phyloP scores from a whole-genome alignment of 2,888 invertebrate genomes.

The Leptura quadrifasciata region DNA sequence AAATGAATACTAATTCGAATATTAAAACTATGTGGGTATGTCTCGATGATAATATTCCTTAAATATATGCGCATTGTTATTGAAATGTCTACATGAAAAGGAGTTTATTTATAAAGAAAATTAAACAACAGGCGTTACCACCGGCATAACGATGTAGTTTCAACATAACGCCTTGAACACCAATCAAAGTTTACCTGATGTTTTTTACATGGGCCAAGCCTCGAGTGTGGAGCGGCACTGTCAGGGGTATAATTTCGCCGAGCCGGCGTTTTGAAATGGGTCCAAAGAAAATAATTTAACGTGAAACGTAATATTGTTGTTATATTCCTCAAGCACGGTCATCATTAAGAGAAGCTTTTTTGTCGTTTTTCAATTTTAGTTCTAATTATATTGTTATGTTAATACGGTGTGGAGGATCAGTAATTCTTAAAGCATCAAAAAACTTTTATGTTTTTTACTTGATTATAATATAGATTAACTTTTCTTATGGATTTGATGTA shows the following conservation, averaged over 20 bases:
- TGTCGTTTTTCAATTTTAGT: constrained; percentile 31
- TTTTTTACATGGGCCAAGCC: constrained; percentile 12
- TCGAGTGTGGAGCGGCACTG: constrained; percentile 16
- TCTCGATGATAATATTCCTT: background rate
- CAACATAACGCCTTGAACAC: constrained; percentile 17
- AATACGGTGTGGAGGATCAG: background rate
- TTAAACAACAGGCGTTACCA: constrained; percentile 35
- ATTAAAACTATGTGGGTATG: too few species aligned
- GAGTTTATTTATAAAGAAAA: constrained; percentile 11
- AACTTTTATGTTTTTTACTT: background rate
- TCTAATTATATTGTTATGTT: constrained; percentile 29
- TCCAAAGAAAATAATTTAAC: constrained; percentile 41
- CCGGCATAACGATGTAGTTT: constrained; percentile 13
- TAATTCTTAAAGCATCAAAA: background rate
- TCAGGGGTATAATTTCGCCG: constrained; percentile 47
- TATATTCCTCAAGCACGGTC: constrained; percentile 20
- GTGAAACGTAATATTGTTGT: constrained; percentile 48
- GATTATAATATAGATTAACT: constrained; percentile 14
- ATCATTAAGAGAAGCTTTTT: constrained; percentile 21
- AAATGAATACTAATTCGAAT: too few species aligned
- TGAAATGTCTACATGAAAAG: constrained; percentile 1
- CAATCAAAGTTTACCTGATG: constrained; percentile 1
- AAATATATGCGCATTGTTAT: background rate
- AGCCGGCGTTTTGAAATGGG: constrained; percentile 42
- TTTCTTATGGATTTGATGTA: background rate